Conservation (phyloP, 2,888 invertebrate species). For the Coleophora flavipennella region DNA sequence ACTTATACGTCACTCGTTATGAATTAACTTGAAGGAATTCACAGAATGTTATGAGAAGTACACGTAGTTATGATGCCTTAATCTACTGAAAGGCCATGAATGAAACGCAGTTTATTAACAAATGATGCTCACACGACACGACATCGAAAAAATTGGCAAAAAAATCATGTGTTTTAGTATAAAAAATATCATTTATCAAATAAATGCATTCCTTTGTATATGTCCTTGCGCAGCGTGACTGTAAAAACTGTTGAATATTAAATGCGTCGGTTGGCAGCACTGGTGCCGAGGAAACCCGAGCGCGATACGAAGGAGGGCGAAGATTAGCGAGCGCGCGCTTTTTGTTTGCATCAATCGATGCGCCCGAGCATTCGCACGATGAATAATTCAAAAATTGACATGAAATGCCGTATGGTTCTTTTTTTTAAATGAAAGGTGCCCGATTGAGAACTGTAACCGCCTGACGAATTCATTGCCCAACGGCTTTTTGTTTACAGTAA, state of each 20-base stretch:
- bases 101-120: conserved; percentile 35
- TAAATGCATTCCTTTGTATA: conserved; percentile 63
- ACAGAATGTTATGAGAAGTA: conserved; percentile 41
- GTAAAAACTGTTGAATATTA: conserved; percentile 70
- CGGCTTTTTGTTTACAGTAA: conserved; percentile 65
- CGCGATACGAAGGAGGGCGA: conserved; percentile 58
- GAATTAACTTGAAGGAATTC: conserved; percentile 18
- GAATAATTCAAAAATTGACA: conserved; percentile 74
- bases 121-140: conserved; percentile 41
- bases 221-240: conserved; percentile 68
- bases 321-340: conserved; percentile 69
- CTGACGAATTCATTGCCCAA: conserved; percentile 72
- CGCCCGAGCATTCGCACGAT: conserved; percentile 71
- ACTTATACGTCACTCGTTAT: conserved; percentile 31
- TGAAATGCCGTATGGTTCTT: conserved; percentile 73
- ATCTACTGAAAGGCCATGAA: conserved; percentile 45
- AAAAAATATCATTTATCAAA: conserved; percentile 68
- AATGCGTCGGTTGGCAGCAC: conserved; percentile 60
- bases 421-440: conserved; percentile 71
- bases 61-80: conserved; percentile 39
- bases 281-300: conserved; percentile 48
- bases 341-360: conserved; percentile 73
- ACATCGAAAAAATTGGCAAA: conserved; percentile 53
- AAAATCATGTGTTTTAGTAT: conserved; percentile 29
- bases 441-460: conserved; percentile 73